Evolutionary conservation across 2,113 vertebrate species (phyloP).

Genomic region (Zosterops borbonicus): DNA sequence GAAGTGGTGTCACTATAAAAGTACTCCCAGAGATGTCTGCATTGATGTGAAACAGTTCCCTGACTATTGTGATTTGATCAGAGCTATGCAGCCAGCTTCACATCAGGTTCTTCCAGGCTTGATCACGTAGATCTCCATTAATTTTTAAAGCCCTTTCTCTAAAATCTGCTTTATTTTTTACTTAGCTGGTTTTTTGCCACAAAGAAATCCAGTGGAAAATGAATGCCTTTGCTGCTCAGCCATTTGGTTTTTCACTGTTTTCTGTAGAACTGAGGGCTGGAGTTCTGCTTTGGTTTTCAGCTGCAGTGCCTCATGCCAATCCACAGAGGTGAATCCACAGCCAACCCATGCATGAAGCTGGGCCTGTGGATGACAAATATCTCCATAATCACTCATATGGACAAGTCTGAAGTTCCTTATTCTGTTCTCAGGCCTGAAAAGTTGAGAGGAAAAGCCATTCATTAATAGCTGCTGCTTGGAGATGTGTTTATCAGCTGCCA

Average conservation of each 20-base stretch:
- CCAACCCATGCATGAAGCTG: not conserved
- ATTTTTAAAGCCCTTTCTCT: slow-evolving; percentile 68
- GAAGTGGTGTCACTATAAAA: slow-evolving; percentile 24
- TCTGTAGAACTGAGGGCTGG: not conserved
- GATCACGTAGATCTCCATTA: slow-evolving; percentile 47
- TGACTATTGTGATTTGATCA: slow-evolving; percentile 40
- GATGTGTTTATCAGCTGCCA: not conserved
- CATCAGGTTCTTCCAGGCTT: slow-evolving; percentile 11
- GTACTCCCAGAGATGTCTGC: slow-evolving; percentile 6
- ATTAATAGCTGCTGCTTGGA: not conserved
- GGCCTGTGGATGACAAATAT: not conserved
- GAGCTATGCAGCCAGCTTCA: slow-evolving; percentile 8
- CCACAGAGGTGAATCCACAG: not conserved
- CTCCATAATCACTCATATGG: not conserved
- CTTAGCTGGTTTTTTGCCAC: slow-evolving; percentile 41
- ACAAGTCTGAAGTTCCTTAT: not conserved
- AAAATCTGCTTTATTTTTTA: slow-evolving; percentile 67
- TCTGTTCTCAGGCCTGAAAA: not conserved
- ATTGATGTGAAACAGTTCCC: slow-evolving; percentile 15
- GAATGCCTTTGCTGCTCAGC: not conserved
- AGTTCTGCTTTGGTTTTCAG: not conserved
- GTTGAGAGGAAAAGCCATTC: not conserved
- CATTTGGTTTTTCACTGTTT: not conserved
- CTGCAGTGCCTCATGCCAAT: not conserved
- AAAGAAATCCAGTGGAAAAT: slow-evolving; percentile 20